These are phyloP conservation scores for Chondrosia reniformis DNA, from an alignment of 37 sponge, comb jelly and placozoan genomes.

Conservation along the genomic window DNA sequence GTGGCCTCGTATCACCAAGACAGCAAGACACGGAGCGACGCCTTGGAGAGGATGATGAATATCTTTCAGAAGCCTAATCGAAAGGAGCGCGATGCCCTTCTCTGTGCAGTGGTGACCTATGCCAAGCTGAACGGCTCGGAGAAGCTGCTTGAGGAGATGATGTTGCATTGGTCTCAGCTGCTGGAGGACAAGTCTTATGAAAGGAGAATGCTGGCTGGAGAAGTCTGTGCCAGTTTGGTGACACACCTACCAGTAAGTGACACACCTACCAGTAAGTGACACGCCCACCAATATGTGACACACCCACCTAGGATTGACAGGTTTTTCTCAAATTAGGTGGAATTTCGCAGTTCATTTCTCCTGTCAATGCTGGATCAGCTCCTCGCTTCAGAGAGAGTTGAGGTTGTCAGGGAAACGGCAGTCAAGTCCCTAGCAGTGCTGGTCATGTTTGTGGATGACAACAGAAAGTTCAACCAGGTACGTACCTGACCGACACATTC, in stretches of 20 bases:
- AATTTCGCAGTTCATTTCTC: conserved; percentile 76
- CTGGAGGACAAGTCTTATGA: conserved; percentile 68
- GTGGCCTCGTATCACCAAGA: conserved; percentile 63
- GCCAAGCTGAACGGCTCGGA: conserved; percentile 54
- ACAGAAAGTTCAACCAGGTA: conserved; percentile 72
- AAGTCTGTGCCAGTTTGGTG: conserved; percentile 77
- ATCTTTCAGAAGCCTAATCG: conserved; percentile 79
- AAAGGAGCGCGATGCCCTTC: conserved; percentile 53
- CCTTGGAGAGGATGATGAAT: conserved; percentile 79
- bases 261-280: neutral
- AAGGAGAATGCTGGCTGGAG: conserved; percentile 81
- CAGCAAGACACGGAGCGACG: conserved; percentile 53
- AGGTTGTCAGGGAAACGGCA: conserved; percentile 68
- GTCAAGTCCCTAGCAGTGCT: conserved; percentile 59
- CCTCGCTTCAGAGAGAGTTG: conserved; percentile 69
- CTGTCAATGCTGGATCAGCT: conserved; percentile 83
- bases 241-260: conserved; percentile 73
- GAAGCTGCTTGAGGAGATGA: conserved; percentile 71
- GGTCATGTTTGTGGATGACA: conserved; percentile 79
- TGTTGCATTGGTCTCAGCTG: conserved; percentile 95
- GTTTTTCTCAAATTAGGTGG: conserved; percentile 37
- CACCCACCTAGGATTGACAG: neutral
- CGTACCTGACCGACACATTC: neutral
- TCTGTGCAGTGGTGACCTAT: conserved; percentile 82
- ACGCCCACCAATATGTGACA: neutral